Percentiles rank a stretch among this genome's conserved stretches.
phyloP scores from a whole-genome alignment of 2,113 vertebrate genomes.

The Neotoma lepida region DNA sequence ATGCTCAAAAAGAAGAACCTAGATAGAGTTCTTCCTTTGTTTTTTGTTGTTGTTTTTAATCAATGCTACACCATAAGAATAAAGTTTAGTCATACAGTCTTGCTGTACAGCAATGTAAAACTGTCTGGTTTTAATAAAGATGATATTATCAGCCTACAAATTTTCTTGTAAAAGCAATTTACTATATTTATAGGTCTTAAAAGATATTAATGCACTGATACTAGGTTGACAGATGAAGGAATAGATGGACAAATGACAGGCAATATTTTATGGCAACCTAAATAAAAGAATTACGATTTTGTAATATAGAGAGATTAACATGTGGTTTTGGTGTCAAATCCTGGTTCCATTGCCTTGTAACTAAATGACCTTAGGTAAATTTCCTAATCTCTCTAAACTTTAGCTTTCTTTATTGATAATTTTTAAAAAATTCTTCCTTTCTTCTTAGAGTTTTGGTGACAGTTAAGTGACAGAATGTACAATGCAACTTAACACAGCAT shows the following conservation, averaged over 20 bases:
- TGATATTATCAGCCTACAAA: slow-evolving; percentile 19
- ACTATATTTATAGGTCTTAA: background rate
- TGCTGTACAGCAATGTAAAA: background rate
- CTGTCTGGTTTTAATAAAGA: background rate
- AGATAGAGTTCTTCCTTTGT: background rate
- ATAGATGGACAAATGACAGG: background rate
- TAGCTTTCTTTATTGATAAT: slow-evolving; percentile 13
- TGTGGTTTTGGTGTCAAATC: background rate
- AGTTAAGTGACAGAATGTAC: background rate
- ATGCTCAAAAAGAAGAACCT: background rate
- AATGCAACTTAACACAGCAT: background rate
- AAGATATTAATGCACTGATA: background rate
- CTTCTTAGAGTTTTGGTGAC: background rate
- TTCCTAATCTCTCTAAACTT: background rate
- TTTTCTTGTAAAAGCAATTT: background rate
- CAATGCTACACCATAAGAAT: background rate
- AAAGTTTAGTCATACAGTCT: background rate
- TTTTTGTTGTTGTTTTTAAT: background rate
- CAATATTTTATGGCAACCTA: background rate
- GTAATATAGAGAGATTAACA: background rate
- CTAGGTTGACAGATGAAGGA: background rate
- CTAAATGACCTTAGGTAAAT: background rate
- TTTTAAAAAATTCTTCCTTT: background rate
- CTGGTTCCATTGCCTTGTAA: background rate
- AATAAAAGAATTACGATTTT: background rate